A percentile compares a stretch with the other conserved stretches of the same genome.
phyloP scores from a whole-genome alignment of 30 jellyfish, hydroid and myxozoan species.

The Kudoa iwatai region DNA sequence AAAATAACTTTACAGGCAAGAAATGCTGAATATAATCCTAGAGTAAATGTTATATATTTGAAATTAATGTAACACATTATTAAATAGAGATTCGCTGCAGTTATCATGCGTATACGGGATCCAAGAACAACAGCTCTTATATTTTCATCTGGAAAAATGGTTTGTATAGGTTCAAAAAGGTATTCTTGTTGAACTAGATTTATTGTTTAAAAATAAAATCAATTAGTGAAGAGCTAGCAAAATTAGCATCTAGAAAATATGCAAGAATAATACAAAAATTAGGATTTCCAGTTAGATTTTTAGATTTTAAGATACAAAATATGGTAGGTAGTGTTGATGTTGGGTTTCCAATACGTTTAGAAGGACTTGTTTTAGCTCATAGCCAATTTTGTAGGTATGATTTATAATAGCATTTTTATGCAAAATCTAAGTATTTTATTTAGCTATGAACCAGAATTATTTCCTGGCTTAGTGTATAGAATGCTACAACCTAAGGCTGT shows the following conservation, averaged over 20 bases:
- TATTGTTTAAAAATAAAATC: background rate
- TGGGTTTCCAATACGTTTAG: constrained; percentile 38
- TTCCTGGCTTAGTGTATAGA: no score
- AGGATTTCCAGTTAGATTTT: constrained; percentile 71
- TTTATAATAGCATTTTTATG: no score
- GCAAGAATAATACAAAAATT: constrained; percentile 79
- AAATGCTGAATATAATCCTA: constrained; percentile 68
- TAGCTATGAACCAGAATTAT: no score
- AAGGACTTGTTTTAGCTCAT: constrained; percentile 60
- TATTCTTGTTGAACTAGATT: constrained; percentile 1
- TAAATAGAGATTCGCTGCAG: constrained; percentile 75
- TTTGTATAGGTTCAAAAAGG: constrained; percentile 94
- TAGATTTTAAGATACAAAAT: constrained; percentile 64
- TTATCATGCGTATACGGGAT: constrained; percentile 59
- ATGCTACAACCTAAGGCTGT: no score
- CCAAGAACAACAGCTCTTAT: constrained; percentile 91
- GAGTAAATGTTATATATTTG: constrained; percentile 6
- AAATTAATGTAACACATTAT: background rate
- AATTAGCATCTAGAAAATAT: constrained; percentile 72
- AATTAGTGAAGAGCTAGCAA: constrained; percentile 52
- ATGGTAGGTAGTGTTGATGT: constrained; percentile 89
- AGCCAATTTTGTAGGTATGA: constrained; percentile 45
- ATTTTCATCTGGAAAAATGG: constrained; percentile 86
- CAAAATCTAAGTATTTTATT: no score
- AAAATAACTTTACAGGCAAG: constrained; percentile 61